Percentiles rank a stretch among this genome's conserved stretches.
Evolutionary conservation across 2,888 invertebrate species (phyloP).

Genomic region (Diaprepes abbreviatus): DNA sequence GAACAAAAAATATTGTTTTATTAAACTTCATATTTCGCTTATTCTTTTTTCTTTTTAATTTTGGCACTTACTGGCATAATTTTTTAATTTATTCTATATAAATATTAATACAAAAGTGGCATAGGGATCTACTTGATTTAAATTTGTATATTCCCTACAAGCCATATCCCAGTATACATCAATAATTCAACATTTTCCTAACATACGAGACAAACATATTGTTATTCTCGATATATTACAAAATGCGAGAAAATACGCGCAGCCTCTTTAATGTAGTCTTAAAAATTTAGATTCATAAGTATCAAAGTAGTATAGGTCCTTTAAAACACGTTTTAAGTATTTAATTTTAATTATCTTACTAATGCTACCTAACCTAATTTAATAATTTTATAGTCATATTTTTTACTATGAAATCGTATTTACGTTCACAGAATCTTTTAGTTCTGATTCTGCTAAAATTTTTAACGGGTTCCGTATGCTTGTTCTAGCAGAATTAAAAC

Average conservation of each 20-base stretch:
- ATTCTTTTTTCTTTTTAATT: not conserved
- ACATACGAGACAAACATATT: not conserved
- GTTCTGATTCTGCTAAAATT: too few relatives aligned
- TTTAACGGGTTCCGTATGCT: too few relatives aligned
- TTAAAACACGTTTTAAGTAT: not conserved
- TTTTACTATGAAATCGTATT: too few relatives aligned
- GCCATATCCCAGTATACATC: not conserved
- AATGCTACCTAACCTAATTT: too few relatives aligned
- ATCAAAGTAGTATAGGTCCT: not conserved
- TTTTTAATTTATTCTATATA: not conserved
- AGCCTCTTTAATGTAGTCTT: slow-evolving; percentile 22
- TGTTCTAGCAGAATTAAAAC: too few relatives aligned
- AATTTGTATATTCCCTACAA: not conserved
- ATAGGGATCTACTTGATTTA: slow-evolving; percentile 1
- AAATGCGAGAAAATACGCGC: not conserved
- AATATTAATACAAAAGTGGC: slow-evolving; percentile 11
- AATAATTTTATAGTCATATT: too few relatives aligned
- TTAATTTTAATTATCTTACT: too few relatives aligned
- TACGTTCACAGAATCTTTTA: too few relatives aligned
- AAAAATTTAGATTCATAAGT: slow-evolving; percentile 22
- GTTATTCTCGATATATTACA: not conserved
- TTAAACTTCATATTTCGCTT: not conserved
- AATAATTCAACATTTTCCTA: not conserved
- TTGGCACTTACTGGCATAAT: slow-evolving; percentile 23
- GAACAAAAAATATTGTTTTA: too few relatives aligned